Percentiles rank a stretch among this genome's conserved stretches.
Evolutionary conservation across 1,140 invertebrate genomes (phyloP).

Genomic region (Drosophila melanica): DNA sequence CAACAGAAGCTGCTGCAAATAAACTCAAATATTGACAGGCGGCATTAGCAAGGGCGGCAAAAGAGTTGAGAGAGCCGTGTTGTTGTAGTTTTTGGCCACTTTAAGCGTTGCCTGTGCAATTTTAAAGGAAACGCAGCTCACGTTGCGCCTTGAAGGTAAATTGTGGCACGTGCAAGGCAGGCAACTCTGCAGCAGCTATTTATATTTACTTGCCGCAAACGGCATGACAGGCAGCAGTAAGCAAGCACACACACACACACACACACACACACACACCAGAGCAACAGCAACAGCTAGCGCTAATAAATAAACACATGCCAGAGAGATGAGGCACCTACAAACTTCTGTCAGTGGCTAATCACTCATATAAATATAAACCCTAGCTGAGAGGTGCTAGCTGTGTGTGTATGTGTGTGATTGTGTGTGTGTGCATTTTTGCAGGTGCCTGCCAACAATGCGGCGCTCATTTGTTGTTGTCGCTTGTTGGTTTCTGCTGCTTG

Average conservation of each 20-base stretch:
- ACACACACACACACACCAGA: slow-evolving; percentile 14
- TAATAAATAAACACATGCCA: slow-evolving; percentile 73
- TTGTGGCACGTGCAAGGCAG: slow-evolving; percentile 40
- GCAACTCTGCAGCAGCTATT: slow-evolving; percentile 36
- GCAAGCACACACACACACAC: slow-evolving; percentile 30
- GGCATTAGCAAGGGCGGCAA: slow-evolving; percentile 16
- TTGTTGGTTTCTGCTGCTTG: background rate
- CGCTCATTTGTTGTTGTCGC: slow-evolving; percentile 36
- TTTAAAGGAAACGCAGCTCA: slow-evolving; percentile 13
- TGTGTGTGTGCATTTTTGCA: slow-evolving; percentile 28
- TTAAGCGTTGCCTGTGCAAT: slow-evolving; percentile 19
- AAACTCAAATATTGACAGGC: slow-evolving; percentile 62
- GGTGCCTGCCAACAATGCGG: slow-evolving; percentile 45
- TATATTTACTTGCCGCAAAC: slow-evolving; percentile 70
- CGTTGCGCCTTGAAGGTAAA: slow-evolving; percentile 3
- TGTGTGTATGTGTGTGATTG: background rate
- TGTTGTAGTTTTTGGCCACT: slow-evolving; percentile 8
- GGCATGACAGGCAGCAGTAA: slow-evolving; percentile 26
- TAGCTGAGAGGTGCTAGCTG: slow-evolving; percentile 36
- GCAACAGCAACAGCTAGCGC: slow-evolving; percentile 53
- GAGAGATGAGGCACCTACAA: slow-evolving; percentile 10
- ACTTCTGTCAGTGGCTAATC: slow-evolving; percentile 68
- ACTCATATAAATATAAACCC: slow-evolving; percentile 80
- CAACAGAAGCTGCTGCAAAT: slow-evolving; percentile 39
- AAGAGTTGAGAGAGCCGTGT: background rate